A percentile compares a stretch with the other conserved stretches of the same genome.
Evolutionary conservation across 2,797 vertebrate genomes (phyloP).

Genomic region (Urophycis tenuis): DNA sequence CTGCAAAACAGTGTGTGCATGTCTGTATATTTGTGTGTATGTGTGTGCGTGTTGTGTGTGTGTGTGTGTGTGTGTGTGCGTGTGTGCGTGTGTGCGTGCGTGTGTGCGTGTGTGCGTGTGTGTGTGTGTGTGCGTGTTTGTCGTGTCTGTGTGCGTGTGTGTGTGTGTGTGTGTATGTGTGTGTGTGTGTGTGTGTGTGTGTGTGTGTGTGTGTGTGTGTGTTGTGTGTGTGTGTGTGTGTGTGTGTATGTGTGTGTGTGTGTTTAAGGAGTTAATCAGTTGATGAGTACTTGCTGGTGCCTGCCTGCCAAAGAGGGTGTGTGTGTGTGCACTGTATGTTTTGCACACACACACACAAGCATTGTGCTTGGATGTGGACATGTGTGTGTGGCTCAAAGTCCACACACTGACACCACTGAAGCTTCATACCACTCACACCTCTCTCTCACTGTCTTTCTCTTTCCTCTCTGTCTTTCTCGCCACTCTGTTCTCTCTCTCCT

Average conservation of each 20-base stretch:
- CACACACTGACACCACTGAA: neutral
- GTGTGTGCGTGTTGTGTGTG: neutral
- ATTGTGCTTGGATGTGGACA: neutral
- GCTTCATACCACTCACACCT: neutral
- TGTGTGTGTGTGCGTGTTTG: neutral
- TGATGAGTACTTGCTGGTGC: neutral
- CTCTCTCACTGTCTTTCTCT: conserved; percentile 28
- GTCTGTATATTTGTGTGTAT: neutral
- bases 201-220: neutral
- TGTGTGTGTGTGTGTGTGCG: neutral
- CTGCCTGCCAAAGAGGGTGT: neutral
- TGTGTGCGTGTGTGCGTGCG: neutral
- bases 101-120: neutral
- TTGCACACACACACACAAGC: neutral
- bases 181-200: neutral
- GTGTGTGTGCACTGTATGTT: too few species aligned
- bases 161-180: neutral
- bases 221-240: neutral
- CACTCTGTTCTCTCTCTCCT: conserved; percentile 30
- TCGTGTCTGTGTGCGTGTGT: neutral
- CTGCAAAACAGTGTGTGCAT: neutral
- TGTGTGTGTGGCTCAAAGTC: neutral
- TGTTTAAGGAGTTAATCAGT: neutral
- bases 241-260: neutral
- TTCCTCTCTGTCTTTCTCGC: conserved; percentile 41